Conservation (phyloP, 2,113 vertebrate species). For the Hystrix brachyura region DNA sequence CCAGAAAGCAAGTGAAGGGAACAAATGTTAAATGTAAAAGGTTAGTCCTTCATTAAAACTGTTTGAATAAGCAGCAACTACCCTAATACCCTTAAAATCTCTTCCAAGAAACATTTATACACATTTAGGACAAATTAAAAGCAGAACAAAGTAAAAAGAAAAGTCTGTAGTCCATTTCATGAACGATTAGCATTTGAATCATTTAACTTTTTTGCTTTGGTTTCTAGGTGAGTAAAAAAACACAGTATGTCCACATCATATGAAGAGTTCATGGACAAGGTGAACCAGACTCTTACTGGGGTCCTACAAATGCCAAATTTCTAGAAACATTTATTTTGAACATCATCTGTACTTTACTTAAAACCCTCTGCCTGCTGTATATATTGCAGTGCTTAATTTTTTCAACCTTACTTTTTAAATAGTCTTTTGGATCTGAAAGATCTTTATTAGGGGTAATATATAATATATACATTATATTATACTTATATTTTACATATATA, state of each 20-base stretch:
- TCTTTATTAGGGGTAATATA: background rate
- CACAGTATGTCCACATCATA: fast-evolving
- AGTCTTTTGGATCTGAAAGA: background rate
- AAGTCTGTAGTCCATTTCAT: constrained; percentile 7
- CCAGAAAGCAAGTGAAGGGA: constrained; percentile 87
- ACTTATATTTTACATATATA: no score
- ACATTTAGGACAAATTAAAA: constrained; percentile 67
- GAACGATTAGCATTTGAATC: constrained; percentile 10
- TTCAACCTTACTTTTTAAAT: constrained; percentile 6
- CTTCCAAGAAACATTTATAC: constrained; percentile 72
- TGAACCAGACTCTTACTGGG: background rate
- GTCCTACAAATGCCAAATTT: background rate
- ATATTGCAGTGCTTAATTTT: background rate
- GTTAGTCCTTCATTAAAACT: constrained; percentile 83
- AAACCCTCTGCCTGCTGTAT: background rate
- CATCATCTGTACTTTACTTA: constrained; percentile 30
- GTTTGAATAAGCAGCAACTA: constrained; percentile 83
- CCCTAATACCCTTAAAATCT: constrained; percentile 59
- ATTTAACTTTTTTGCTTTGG: constrained; percentile 57
- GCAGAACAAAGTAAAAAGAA: constrained; percentile 43
- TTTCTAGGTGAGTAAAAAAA: background rate
- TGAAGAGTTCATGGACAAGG: background rate
- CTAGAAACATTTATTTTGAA: background rate
- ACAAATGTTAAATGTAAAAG: constrained; percentile 86
- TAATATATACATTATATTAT: no score